Base-by-base conservation (phyloP, 2,888 invertebrate species). In the Dilophus febrilis region DNA sequence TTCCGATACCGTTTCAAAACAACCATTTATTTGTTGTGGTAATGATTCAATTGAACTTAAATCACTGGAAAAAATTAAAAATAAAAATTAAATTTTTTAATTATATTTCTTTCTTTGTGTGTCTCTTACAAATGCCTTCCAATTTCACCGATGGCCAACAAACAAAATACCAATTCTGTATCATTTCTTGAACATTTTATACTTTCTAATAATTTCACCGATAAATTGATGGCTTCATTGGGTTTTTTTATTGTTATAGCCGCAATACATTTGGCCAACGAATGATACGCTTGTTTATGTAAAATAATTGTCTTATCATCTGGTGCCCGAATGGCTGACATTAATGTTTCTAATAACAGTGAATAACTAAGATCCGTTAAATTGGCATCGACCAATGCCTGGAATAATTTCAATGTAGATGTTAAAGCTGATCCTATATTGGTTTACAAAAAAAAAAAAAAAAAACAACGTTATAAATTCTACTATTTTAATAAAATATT, bases 121-220 rank as follows among this genome's bases (percentile, higher is more conserved):
- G n/a, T n/a, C 8, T 22, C 79, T 72, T 65, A 86, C 82, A 91
- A 75, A 54, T 90, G 85, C 47, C 88, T 71, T 6, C 98, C 98
- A 50, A 98, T 92, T 71, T 98, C 98, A 0, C 97, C 98, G 48
- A 98, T 79, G 17, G 95, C 87, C 26, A 97, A 68, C 43, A 98
- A 66, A 18, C 92, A 85, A 66, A 98, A 95, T 52, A 95, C 81
- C 53, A 86, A 81, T 48, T 90, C 83, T 2, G 82, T 74, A 57
- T 90, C 88, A 42, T 68, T 70, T 42, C 74, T 66, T 35, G 74
- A 74, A 47, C 68, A 71, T 50, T 78, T 73, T 13, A 84, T 74
- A 56, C 86, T 84, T 44, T 71, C 70, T 47, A 85, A 71, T 48
- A 77, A 71, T 51, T 73, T 68, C 33, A 70, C 70, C 16, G 79